Base-by-base conservation (phyloP, 1,140 invertebrate genomes). In the Tetraneura akinire region DNA sequence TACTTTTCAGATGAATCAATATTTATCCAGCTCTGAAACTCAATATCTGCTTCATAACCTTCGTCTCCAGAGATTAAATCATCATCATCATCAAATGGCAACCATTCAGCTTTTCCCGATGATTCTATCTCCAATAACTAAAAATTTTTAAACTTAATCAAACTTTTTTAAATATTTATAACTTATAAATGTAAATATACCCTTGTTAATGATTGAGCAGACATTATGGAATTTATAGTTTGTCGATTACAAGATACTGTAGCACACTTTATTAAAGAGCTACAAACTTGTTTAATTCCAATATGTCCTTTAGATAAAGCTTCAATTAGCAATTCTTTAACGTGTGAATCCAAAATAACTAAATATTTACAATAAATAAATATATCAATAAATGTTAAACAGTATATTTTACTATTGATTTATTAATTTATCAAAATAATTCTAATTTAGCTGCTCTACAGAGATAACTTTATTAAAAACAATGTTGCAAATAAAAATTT, bases 41-140 rank as follows among this genome's bases (percentile, higher is more conserved):
- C 88, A 53, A 88, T 83, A 78, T 89, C 88, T 3, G 87, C 88
- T 64, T 89, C 88, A 71, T 91, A 91, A 14, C 90, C 90, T 84
- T 91, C 90, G 81, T 91, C 90, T 10, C 88, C 88, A 4, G 88
- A 82, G 32, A 80, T 81, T 21, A 80, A 82, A 76, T 83, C 78
- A 23, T 81, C 53, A 49, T 83, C 82, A 23, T 81, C 81, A 45
- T 73, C 74, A 80, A 55, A 55, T 29, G 29, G 80, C 23, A 80
- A 2, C 64, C 37, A 81, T 55, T 60, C 51, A 21, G 68, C 21
- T 64, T 66, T 80, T 42, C 64, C 66, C 18, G 80, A 14, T 70
- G 60, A 78, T 45, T 81, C 81, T 21, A 51, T 23, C 14, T 81
- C 55, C 47, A 66, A 82, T 45, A 78, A 47, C 74, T 78, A 42